Evolutionary conservation across 2,113 vertebrate genomes (phyloP).

Genomic region (Chrysemys picta): DNA sequence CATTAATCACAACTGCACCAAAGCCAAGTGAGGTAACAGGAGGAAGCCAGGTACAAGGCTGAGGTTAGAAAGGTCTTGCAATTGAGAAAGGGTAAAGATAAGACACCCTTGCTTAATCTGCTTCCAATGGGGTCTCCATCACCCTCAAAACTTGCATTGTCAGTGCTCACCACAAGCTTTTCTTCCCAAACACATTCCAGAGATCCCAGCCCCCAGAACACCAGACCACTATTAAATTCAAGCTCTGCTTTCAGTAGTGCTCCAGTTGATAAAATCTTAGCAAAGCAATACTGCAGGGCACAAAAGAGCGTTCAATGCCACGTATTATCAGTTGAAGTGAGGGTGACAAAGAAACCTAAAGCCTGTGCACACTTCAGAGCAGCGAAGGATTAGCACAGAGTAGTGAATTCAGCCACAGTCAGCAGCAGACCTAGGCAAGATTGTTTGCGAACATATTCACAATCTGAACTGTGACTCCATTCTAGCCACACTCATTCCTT

Average conservation of each 20-base stretch:
- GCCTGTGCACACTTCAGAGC: neutral
- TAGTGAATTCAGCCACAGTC: neutral
- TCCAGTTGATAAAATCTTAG: neutral
- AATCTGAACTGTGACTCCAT: neutral
- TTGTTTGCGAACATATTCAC: neutral
- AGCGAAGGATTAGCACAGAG: neutral
- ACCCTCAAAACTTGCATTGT: neutral
- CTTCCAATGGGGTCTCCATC: neutral
- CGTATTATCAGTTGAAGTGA: rapidly evolving
- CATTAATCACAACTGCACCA: neutral
- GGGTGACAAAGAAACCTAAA: neutral
- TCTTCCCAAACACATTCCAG: neutral
- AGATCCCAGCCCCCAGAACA: neutral
- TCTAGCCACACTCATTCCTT: neutral
- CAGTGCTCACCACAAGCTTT: neutral
- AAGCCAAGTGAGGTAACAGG: neutral
- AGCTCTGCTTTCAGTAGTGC: neutral
- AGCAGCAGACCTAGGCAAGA: neutral
- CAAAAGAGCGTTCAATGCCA: neutral
- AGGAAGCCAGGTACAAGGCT: neutral
- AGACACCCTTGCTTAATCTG: neutral
- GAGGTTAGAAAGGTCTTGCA: neutral
- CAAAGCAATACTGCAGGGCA: neutral
- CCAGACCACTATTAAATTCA: neutral
- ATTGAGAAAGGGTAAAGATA: neutral